Conservation (phyloP, 2,113 vertebrate species). For the Uria aalge region DNA sequence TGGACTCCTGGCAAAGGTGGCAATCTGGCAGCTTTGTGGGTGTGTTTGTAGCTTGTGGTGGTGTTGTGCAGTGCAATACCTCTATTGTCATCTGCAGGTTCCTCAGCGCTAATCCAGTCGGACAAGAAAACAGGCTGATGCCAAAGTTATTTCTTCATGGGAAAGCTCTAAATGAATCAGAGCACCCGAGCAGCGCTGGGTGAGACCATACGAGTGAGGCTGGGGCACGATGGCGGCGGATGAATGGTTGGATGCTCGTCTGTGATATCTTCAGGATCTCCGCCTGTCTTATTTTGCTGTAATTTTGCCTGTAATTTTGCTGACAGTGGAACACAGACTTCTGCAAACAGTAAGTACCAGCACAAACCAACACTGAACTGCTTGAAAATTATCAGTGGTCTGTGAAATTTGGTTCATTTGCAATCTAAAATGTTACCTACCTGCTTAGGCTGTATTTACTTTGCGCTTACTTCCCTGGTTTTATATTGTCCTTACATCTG, state of each 20-base stretch:
- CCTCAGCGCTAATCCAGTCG: not conserved
- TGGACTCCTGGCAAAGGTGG: constrained; percentile 45
- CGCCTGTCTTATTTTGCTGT: not conserved
- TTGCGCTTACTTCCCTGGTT: not conserved
- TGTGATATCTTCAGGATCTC: not conserved
- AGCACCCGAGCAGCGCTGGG: not conserved
- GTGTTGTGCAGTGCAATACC: constrained; percentile 46
- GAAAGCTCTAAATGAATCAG: not conserved
- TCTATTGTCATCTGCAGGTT: not conserved
- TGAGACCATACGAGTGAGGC: not conserved
- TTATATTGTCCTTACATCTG: not conserved
- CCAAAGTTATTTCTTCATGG: not conserved
- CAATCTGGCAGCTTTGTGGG: constrained; percentile 59
- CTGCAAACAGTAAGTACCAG: not conserved
- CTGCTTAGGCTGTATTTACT: not conserved
- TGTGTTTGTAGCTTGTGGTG: not conserved
- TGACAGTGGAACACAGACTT: not conserved
- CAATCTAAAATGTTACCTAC: not conserved
- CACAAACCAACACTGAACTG: not conserved
- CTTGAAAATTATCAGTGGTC: not conserved
- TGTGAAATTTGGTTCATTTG: not conserved
- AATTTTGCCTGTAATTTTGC: not conserved
- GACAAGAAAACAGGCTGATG: not conserved
- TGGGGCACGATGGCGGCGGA: not conserved
- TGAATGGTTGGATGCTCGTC: not conserved